Conservation (phyloP, 2,797 vertebrate genomes). For the Dendrocincla fuliginosa region DNA sequence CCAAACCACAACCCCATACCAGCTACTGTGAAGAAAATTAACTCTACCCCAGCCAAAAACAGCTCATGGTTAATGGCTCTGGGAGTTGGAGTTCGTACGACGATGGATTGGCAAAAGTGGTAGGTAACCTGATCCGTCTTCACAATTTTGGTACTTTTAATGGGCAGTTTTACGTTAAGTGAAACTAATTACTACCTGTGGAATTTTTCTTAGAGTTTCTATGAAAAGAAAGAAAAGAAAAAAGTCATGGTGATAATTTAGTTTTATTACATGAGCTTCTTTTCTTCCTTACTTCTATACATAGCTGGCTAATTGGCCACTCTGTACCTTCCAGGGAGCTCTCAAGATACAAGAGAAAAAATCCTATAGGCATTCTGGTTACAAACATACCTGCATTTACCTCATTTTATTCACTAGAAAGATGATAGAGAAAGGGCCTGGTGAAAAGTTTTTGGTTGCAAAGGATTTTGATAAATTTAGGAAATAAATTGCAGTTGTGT, state of each 20-base stretch:
- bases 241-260: not conserved
- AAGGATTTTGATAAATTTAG: slow-evolving; percentile 21
- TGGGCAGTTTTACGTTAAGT: not conserved
- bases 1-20: not conserved
- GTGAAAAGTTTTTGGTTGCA: slow-evolving; percentile 1
- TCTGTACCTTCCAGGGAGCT: not conserved
- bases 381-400: not conserved
- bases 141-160: not conserved
- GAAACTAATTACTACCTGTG: not conserved
- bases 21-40: not conserved
- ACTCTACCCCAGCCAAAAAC: not conserved
- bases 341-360: not conserved
- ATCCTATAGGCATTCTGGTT: not conserved
- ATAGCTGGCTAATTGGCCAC: not conserved
- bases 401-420: not conserved
- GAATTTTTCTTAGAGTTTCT: not conserved
- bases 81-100: not conserved
- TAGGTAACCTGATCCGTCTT: not conserved
- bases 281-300: not conserved
- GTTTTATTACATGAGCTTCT: not conserved
- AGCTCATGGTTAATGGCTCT: not conserved
- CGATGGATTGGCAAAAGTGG: not conserved
- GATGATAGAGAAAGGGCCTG: not conserved
- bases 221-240: not conserved
- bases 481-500: not conserved